Base-by-base conservation (phyloP, 2,797 vertebrate species). In the Mormyrus proboscirostris region DNA sequence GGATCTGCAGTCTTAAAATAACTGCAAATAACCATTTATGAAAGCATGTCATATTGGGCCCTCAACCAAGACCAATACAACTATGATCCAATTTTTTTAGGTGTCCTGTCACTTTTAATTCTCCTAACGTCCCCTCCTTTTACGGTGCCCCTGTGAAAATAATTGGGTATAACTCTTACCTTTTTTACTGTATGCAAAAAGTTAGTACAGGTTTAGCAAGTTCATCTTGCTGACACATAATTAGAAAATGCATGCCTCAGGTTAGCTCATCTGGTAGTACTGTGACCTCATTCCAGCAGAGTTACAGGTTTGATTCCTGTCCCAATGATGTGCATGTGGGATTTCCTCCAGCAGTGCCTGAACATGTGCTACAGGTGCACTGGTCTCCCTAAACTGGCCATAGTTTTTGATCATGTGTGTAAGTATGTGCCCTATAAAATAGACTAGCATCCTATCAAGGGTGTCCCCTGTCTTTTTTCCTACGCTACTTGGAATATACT, bases 1-100 rank as follows among this genome's bases (percentile, higher is more conserved):
- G 33, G 41, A 83, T 49, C 79, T 83, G n/a, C 19, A 84, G 82
- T 49, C 47, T 84, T 84, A 84, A 84, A 84, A 84, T 6, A 84
- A 25, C n/a, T 14, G 82, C 19, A 84, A 84, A 84, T 49, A 50
- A 16, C 4, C 6, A 79, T 44, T 44, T 41, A 44, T 44, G 19
- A 79, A 33, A 73, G 65, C 29, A 38, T 3, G 1, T 73, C 65
- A 33, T 14, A 69, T 29, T 65, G 2, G 59, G 59, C 9, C 22
- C 59, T 10, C 62, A 69, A 69, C 62, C 25, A 73, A 73, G 10
- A 73, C 65, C 65, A 73, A 33, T 38, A 10, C 12, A 73, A 5
- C 4, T 33, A 69, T 14, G 62, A 29, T 69, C 9, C 62, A 62
- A 3, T 2, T 69, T 38, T 29, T 69, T 69, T 69, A 69, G 62